These are phyloP conservation scores for Nycticryphes semicollaris DNA, from an alignment of 2,113 vertebrate species.

Conservation along the genomic window DNA sequence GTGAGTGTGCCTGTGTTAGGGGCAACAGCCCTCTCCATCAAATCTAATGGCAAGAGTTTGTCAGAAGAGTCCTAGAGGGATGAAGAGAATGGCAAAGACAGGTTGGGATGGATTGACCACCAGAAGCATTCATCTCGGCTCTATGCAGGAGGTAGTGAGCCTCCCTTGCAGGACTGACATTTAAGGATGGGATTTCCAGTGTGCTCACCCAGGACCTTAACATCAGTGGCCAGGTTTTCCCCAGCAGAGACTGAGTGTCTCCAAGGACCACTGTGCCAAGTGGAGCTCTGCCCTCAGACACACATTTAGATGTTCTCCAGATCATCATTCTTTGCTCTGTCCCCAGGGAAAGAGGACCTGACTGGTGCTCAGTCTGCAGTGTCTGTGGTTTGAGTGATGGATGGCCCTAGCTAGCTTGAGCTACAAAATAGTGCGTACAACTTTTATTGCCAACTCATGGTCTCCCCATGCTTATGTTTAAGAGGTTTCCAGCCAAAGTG, in stretches of 20 bases:
- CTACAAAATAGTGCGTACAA: background rate
- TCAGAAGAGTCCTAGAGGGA: background rate
- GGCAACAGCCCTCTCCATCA: slow-evolving; percentile 13
- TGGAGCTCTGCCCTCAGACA: background rate
- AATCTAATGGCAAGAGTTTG: slow-evolving; percentile 3
- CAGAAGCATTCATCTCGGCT: background rate
- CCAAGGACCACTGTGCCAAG: background rate
- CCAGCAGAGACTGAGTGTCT: background rate
- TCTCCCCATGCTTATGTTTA: background rate
- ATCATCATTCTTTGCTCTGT: background rate
- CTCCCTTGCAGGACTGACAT: background rate
- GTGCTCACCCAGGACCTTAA: background rate
- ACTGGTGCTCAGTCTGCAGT: background rate
- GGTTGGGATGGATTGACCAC: background rate
- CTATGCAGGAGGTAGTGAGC: background rate
- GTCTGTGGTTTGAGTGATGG: background rate
- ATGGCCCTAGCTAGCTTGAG: background rate
- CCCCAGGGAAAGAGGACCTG: too few species aligned
- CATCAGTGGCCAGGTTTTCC: background rate
- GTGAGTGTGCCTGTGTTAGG: background rate
- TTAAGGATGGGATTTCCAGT: background rate
- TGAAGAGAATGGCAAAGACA: background rate
- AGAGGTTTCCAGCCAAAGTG: background rate
- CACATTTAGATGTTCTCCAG: background rate
- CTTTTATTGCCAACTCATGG: background rate